Percentiles rank a stretch among this genome's conserved stretches.
Conservation (phyloP, 2,797 vertebrate genomes). For the Carcharodon carcharias region DNA sequence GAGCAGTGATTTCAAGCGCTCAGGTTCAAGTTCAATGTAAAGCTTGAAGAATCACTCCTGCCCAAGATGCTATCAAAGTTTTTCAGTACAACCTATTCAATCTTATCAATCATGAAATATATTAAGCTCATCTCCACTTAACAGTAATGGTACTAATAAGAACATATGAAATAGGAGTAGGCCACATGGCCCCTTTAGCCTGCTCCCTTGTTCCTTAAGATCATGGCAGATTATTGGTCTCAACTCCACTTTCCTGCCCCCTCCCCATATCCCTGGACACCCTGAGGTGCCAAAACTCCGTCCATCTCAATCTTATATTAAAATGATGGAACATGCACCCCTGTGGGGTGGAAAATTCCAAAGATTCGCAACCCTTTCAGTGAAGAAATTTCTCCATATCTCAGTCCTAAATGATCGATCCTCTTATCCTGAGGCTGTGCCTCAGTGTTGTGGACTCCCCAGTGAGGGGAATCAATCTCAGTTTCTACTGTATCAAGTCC, state of each 20-base stretch:
- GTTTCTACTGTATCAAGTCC: no score
- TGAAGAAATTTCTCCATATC: neutral
- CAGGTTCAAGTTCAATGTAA: neutral
- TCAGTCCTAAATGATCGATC: neutral
- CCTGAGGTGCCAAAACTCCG: neutral
- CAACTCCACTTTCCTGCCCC: neutral
- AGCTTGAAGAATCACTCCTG: neutral
- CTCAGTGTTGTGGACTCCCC: neutral
- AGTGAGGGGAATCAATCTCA: neutral
- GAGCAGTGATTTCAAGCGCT: neutral
- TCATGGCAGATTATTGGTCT: neutral
- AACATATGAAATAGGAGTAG: neutral
- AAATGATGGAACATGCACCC: neutral
- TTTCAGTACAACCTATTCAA: neutral
- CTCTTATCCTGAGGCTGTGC: neutral
- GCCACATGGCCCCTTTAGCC: neutral
- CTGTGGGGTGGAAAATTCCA: neutral
- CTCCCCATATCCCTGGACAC: neutral
- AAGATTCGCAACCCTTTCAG: neutral
- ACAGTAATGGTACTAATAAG: neutral
- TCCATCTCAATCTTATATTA: no score
- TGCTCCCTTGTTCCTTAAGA: neutral
- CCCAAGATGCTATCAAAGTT: neutral
- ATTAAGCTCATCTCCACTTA: neutral
- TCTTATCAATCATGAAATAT: neutral